These are phyloP conservation scores for Coracopsis vasa DNA, from an alignment of 2,113 vertebrate genomes.

Conservation along the genomic window DNA sequence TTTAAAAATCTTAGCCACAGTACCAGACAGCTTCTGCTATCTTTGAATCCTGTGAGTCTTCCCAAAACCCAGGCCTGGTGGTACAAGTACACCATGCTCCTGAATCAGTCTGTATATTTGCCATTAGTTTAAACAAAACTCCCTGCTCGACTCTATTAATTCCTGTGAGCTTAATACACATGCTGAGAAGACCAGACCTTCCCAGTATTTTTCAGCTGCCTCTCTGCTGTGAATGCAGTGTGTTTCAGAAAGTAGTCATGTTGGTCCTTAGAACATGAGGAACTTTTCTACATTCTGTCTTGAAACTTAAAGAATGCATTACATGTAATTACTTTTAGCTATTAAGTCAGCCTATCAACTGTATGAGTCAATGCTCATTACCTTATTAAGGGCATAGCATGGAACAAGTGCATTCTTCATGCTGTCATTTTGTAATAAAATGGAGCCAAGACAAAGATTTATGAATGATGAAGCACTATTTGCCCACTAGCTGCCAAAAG, in stretches of 20 bases:
- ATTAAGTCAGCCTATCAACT: background rate
- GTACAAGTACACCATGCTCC: rapidly evolving
- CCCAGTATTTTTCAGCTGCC: background rate
- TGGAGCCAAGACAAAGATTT: background rate
- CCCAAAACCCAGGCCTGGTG: background rate
- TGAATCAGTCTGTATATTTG: background rate
- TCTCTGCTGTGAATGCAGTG: background rate
- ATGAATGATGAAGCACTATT: background rate
- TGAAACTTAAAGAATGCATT: background rate
- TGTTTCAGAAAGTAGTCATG: background rate
- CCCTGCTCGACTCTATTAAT: background rate
- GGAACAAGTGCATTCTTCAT: background rate
- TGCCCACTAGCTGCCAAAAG: background rate
- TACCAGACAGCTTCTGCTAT: background rate
- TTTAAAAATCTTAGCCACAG: background rate
- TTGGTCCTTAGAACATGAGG: background rate
- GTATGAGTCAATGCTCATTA: background rate
- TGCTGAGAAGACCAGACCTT: background rate
- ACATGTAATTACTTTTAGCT: background rate
- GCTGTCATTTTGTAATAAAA: background rate
- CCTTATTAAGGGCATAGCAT: background rate
- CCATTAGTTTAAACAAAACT: background rate
- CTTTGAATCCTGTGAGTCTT: background rate
- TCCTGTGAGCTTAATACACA: background rate
- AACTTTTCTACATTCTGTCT: background rate